Conservation (phyloP, 2,888 invertebrate species). For the Quadroppia sp. region DNA sequence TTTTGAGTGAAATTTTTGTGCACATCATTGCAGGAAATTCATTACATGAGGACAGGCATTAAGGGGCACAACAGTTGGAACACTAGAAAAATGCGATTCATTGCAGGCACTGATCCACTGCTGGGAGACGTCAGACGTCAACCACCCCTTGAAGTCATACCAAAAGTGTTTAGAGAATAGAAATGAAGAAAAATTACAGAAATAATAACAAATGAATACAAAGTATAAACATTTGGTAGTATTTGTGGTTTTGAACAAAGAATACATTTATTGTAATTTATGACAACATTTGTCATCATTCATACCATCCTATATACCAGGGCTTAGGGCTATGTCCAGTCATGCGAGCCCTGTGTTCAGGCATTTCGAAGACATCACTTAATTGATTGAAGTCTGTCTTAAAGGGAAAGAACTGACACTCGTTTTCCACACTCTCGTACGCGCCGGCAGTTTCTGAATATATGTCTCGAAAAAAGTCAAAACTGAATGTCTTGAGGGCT, state of each 20-base stretch:
- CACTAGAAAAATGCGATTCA: background rate
- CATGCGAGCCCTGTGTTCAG: slow-evolving; percentile 62
- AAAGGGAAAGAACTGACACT: slow-evolving; percentile 81
- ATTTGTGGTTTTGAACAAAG: slow-evolving; percentile 18
- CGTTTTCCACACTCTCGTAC: slow-evolving; percentile 69
- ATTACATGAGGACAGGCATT: slow-evolving; percentile 36
- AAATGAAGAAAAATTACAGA: background rate
- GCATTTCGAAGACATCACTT: slow-evolving; percentile 72
- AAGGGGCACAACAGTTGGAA: slow-evolving; percentile 4
- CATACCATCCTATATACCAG: slow-evolving; percentile 88
- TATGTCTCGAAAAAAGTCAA: slow-evolving; percentile 50
- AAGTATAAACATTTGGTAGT: slow-evolving; percentile 17
- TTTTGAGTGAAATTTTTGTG: slow-evolving; percentile 30
- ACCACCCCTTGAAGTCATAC: slow-evolving; percentile 20
- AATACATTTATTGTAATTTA: background rate
- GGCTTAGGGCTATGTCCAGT: slow-evolving; percentile 61
- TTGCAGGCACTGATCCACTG: background rate
- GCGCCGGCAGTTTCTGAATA: slow-evolving; percentile 57
- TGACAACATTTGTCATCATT: background rate
- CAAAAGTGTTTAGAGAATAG: slow-evolving; percentile 16
- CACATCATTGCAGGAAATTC: slow-evolving; percentile 35
- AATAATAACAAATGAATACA: background rate
- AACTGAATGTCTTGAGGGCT: slow-evolving; percentile 59
- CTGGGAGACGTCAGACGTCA: slow-evolving; percentile 6
- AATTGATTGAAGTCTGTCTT: slow-evolving; percentile 73